Evolutionary conservation across 2,888 invertebrate species (phyloP), one percentile per base, ranked within the genome.

Genomic region (Psylliodes chrysocephalus): DNA sequence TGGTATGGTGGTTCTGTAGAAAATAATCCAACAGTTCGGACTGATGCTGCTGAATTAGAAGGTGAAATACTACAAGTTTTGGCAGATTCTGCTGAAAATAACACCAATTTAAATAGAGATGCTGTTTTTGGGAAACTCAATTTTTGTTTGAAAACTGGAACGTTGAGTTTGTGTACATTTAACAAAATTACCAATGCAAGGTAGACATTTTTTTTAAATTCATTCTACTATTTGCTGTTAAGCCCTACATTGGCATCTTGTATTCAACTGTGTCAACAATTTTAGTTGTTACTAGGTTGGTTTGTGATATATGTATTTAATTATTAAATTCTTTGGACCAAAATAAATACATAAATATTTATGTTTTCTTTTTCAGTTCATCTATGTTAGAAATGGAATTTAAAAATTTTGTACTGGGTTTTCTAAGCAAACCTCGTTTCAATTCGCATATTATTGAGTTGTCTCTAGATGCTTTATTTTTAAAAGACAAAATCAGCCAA

Each of bases 81-180:
- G 0, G 89, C 90, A 0, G 94, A 95, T 76, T 90, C 92, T 0
- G 84, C 93, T n/a, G 93, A 95, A 73, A 93, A 94, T 79, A 92
- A 93, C 74, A 93, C 94, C 0, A 83, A 95, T 60, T 82, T 96
- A 33, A 91, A 92, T 74, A 86, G 95, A 33, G 97, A 98, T 79
- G 89, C 91, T 0, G 91, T 97, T 15, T 96, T 97, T 81, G 95
- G 94, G 0, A 89, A 92, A 75, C 92, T 96, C 76, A 93, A 93
- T 79, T 96, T 97, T 77, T 88, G 89, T 7, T 83, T 97, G 8
- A 89, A 91, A 54, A 90, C 91, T 71, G 96, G 95, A 0, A 84
- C 86, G 3, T 81, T 91, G 18, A 85, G 86, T 56, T 77, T 91
- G 6, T 86, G 87, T 71, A 83, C 84, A 0, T 68, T 72, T 2